Conservation (phyloP, 1,140 invertebrate genomes). For the Aphis gossypii region DNA sequence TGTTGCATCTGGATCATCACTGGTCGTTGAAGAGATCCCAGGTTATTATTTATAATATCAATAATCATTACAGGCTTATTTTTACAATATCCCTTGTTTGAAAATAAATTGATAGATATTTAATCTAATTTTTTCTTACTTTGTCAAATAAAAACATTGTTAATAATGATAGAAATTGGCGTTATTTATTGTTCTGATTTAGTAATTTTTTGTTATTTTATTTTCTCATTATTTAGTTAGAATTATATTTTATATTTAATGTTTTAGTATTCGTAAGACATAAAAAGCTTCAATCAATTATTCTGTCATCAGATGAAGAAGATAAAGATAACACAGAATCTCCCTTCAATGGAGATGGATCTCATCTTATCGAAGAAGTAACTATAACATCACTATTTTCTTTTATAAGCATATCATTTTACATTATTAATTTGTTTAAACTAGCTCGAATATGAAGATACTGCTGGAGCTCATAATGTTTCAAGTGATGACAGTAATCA, state of each 20-base stretch:
- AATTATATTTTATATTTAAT: background rate
- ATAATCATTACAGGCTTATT: background rate
- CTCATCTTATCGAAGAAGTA: slow-evolving; percentile 44
- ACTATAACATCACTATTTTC: background rate
- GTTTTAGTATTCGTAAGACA: background rate
- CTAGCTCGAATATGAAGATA: slow-evolving; percentile 4
- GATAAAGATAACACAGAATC: background rate
- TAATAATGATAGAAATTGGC: background rate
- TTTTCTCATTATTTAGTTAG: background rate
- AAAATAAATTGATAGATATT: background rate
- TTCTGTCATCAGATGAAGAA: slow-evolving; percentile 44
- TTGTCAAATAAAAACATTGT: background rate
- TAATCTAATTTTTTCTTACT: background rate
- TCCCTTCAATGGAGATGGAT: background rate
- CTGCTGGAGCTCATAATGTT: background rate
- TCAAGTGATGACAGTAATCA: slow-evolving; percentile 27
- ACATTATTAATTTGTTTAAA: background rate
- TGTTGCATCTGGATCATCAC: background rate
- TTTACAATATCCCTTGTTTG: background rate
- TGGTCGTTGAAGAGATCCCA: background rate
- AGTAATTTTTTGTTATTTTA: background rate
- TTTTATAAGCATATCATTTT: background rate
- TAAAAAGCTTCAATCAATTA: background rate
- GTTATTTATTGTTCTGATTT: background rate
- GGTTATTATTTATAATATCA: background rate